A percentile compares a stretch with the other conserved stretches of the same genome.
phyloP scores from a whole-genome alignment of 2,888 invertebrate species.

The Lithophane socia region DNA sequence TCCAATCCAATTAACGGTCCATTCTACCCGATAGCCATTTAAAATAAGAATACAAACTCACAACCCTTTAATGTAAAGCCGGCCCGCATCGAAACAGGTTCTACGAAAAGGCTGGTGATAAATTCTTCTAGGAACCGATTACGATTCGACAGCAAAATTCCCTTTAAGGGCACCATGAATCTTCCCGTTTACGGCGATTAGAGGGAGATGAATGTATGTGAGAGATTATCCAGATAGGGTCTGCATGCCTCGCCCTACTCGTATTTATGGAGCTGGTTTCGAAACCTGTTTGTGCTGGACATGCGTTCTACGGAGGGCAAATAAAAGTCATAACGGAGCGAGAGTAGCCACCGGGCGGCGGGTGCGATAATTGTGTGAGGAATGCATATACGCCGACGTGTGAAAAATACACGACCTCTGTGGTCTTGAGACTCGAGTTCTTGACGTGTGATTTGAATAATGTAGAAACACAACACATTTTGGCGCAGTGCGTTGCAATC shows the following conservation, averaged over 20 bases:
- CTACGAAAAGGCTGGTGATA: slow-evolving; percentile 81
- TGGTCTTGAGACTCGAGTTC: slow-evolving; percentile 49
- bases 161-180: slow-evolving; percentile 83
- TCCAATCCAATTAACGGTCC: slow-evolving; percentile 70
- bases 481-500: slow-evolving; percentile 38
- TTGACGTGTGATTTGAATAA: slow-evolving; percentile 66
- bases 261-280: slow-evolving; percentile 77
- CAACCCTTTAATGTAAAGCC: slow-evolving; percentile 67
- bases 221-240: slow-evolving; percentile 81
- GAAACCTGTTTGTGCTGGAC: slow-evolving; percentile 77
- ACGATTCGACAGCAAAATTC: slow-evolving; percentile 85
- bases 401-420: slow-evolving; percentile 70
- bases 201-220: slow-evolving; percentile 82
- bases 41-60: slow-evolving; percentile 67
- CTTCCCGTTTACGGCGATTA: slow-evolving; percentile 83
- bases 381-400: slow-evolving; percentile 79
- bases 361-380: slow-evolving; percentile 78
- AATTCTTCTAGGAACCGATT: slow-evolving; percentile 85
- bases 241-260: slow-evolving; percentile 74
- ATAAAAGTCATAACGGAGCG: slow-evolving; percentile 85
- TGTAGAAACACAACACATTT: slow-evolving; percentile 56
- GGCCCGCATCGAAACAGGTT: slow-evolving; percentile 72
- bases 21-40: slow-evolving; percentile 63
- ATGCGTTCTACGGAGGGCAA: slow-evolving; percentile 80
- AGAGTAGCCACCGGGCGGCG: slow-evolving; percentile 70